Conservation (phyloP, 2,888 invertebrate species). For the Aspidapion aeneum region DNA sequence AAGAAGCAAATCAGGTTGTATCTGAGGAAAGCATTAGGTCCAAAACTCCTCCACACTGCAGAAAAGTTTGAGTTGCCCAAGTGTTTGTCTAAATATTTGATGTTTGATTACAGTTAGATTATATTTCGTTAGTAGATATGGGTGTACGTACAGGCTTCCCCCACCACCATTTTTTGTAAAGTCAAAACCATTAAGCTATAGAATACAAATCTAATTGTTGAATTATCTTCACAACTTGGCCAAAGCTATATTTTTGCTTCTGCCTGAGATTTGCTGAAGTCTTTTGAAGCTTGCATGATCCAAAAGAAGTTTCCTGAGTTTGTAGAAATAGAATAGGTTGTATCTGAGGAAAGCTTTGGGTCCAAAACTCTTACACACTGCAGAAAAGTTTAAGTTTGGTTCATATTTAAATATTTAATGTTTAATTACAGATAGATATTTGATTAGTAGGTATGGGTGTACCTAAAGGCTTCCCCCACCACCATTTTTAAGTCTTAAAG, state of each 20-base stretch:
- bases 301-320: slow-evolving; percentile 65
- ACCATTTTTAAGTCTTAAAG: too few species aligned
- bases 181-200: too few species aligned
- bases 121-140: background rate
- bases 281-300: slow-evolving; percentile 78
- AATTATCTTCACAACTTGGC: background rate
- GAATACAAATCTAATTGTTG: background rate
- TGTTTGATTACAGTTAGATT: slow-evolving; percentile 61
- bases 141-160: too few species aligned
- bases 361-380: slow-evolving; percentile 54
- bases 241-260: slow-evolving; percentile 22
- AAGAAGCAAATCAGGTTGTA: slow-evolving; percentile 53
- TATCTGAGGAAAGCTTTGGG: slow-evolving; percentile 49
- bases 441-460: too few species aligned
- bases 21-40: slow-evolving; percentile 50
- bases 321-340: slow-evolving; percentile 56
- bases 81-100: slow-evolving; percentile 62
- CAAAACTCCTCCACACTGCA: slow-evolving; percentile 54
- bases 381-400: slow-evolving; percentile 57
- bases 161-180: too few species aligned
- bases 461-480: too few species aligned
- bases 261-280: slow-evolving; percentile 72
- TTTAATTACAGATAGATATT: slow-evolving; percentile 58
- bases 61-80: slow-evolving; percentile 61
- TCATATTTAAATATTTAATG: slow-evolving; percentile 63